Percentiles rank a stretch among this genome's conserved stretches.
These are phyloP conservation scores for Rhinophrynus dorsalis DNA, from an alignment of 2,797 vertebrate genomes.

Conservation along the genomic window DNA sequence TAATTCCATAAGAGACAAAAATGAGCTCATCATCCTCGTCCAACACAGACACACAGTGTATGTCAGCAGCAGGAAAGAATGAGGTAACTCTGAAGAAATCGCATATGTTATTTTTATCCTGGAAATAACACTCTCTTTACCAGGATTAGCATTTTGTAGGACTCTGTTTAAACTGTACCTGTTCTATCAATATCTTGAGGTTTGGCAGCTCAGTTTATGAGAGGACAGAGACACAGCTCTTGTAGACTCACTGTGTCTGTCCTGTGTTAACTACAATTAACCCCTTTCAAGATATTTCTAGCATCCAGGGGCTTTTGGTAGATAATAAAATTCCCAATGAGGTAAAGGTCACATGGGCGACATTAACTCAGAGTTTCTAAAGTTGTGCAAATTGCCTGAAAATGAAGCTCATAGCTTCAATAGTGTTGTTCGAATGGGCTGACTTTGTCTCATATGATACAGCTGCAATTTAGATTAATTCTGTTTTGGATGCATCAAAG, in stretches of 20 bases:
- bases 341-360: too few species aligned
- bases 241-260: background rate
- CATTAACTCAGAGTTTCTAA: too few species aligned
- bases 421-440: too few species aligned
- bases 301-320: too few species aligned
- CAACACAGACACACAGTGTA: conserved; percentile 19
- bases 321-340: too few species aligned
- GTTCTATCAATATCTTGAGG: conserved; percentile 40
- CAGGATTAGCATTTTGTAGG: background rate
- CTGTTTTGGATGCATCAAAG: too few species aligned
- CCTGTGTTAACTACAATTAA: too few species aligned
- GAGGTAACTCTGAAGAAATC: conserved; percentile 18
- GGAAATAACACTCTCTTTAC: conserved; percentile 20
- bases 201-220: conserved; percentile 5
- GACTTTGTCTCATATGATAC: too few species aligned
- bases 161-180: conserved; percentile 21
- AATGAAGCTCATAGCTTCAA: too few species aligned
- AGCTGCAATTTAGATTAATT: too few species aligned
- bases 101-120: conserved; percentile 25
- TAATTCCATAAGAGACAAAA: background rate
- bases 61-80: conserved; percentile 19
- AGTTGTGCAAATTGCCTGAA: too few species aligned
- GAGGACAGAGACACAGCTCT: conserved; percentile 13
- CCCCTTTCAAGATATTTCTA: too few species aligned
- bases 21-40: background rate